Base-by-base conservation (phyloP, 2,888 invertebrate species). In the Agrilus cyanescens region DNA sequence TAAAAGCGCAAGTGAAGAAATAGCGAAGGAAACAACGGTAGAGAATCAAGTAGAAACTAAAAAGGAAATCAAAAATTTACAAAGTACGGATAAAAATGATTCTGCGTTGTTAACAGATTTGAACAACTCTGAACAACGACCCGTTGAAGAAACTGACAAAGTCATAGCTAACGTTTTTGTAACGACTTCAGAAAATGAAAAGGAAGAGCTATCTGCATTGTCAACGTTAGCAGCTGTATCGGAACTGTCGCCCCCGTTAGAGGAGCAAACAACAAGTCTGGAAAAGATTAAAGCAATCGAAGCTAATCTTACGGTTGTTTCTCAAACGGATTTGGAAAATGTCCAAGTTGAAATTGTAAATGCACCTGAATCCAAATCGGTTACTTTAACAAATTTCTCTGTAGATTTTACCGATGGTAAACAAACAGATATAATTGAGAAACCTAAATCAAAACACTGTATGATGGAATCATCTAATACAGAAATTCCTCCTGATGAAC, bases 291-390 rank as follows among this genome's bases (percentile, higher is more conserved):
- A 74, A 34, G 69, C 69, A 56, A 66, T 70, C 1, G 73, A 75
- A 60, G 72, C 73, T 64, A 76, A 75, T 68, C 69, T 76, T 66
- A 74, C 74, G 55, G 73, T 75, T 4, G 60, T 64, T 33, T 65
- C 68, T 10, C 64, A 66, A 46, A 60, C 59, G 48, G 63, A 62
- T 52, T 51, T 67, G 38, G 62, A 57, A 4, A 62, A 66, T 40
- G 57, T 58, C 15, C 75, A 76, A 56, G 71, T 69, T 1, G 69
- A 75, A 12, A 75, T 76, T 55, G 72, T 74, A 6, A 68, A 73
- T 32, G 18, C 38, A 16, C 29, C 43, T 25, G 31, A 12, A n/a
- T 54, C 56, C 18, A 62, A 60, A 49, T 58, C 61, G 0, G 53
- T 59, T 10, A 63, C 57, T 8, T 47, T 66, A 13, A 53, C 59